These are phyloP conservation scores for Heliconius melpomene DNA, from an alignment of 1,140 invertebrate genomes.

Conservation along the genomic window DNA sequence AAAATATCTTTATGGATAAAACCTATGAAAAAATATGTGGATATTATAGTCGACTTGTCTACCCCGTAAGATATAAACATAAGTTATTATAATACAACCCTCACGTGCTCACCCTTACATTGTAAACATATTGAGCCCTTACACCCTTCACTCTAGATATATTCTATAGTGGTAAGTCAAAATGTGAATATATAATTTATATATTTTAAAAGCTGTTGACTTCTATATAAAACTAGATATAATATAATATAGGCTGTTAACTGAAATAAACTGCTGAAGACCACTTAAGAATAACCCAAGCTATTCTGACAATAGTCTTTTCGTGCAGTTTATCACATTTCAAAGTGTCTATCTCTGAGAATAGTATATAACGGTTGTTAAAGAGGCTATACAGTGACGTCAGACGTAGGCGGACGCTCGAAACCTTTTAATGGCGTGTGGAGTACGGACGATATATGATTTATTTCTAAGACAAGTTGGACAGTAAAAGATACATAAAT, in stretches of 20 bases:
- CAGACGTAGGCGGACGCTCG: constrained; percentile 21
- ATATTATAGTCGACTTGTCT: not conserved
- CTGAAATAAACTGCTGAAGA: constrained; percentile 7
- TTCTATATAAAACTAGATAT: not conserved
- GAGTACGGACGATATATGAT: constrained; percentile 20
- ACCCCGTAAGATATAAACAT: not conserved
- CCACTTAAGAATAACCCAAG: constrained; percentile 19
- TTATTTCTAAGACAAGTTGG: not conserved
- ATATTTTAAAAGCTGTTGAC: not conserved
- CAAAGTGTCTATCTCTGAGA: constrained; percentile 32
- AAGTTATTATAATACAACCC: not conserved
- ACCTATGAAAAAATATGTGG: not conserved
- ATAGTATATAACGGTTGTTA: constrained; percentile 19
- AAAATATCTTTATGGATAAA: not conserved
- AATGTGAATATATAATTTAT: not conserved
- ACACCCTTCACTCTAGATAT: not conserved
- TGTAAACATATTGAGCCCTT: not conserved
- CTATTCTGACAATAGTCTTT: constrained; percentile 35
- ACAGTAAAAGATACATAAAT: not conserved
- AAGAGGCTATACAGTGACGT: constrained; percentile 40
- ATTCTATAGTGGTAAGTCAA: not conserved
- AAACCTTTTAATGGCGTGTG: constrained; percentile 41
- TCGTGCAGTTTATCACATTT: constrained; percentile 48
- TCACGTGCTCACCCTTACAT: not conserved
- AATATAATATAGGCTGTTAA: not conserved